Evolutionary conservation across 2,113 vertebrate species (phyloP).

Genomic region (Elachura formosa): DNA sequence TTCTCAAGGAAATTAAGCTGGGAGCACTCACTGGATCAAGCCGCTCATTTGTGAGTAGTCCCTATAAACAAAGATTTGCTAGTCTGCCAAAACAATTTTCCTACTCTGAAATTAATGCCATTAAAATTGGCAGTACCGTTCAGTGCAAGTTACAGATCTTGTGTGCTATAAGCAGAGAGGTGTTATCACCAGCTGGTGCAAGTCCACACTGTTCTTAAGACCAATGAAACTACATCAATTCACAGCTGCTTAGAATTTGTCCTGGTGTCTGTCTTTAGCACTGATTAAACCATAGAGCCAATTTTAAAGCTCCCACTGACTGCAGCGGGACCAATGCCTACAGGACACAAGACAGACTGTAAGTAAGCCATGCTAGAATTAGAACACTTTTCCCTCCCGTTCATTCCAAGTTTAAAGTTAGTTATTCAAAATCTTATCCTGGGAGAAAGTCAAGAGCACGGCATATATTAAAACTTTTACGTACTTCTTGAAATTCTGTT

Average conservation of each 20-base stretch:
- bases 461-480: neutral
- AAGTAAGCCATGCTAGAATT: neutral
- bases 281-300: neutral
- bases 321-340: neutral
- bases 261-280: neutral
- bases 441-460: neutral
- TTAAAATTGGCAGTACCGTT: neutral
- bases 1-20: neutral
- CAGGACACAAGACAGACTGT: neutral
- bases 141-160: neutral
- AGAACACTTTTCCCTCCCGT: accelerated
- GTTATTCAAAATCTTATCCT: neutral
- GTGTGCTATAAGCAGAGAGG: neutral
- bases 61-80: neutral
- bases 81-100: neutral
- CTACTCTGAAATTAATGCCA: neutral
- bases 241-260: neutral
- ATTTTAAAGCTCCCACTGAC: neutral
- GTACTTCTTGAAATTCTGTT: neutral
- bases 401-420: neutral
- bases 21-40: neutral
- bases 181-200: neutral
- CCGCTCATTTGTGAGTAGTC: neutral
- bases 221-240: neutral
- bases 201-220: neutral